phyloP scores from a whole-genome alignment of 2,888 invertebrate species.

The Coleophora deauratella region DNA sequence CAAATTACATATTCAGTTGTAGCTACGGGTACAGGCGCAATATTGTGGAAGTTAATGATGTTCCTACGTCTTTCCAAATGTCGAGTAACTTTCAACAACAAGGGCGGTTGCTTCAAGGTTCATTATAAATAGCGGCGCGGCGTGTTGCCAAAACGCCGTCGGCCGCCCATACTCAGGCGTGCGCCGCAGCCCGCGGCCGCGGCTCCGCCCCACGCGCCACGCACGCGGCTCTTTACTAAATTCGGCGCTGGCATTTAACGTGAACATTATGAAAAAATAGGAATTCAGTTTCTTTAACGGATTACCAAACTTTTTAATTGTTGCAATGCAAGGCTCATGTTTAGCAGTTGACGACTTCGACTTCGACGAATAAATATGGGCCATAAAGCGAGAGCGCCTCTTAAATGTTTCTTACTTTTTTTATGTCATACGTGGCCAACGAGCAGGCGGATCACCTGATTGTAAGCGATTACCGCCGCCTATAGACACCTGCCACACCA shows the following conservation, averaged over 20 bases:
- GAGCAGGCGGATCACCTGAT: too few species aligned
- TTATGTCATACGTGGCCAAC: too few species aligned
- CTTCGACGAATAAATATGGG: too few species aligned
- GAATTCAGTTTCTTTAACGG: too few species aligned
- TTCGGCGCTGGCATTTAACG: constrained; percentile 6
- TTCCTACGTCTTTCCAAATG: constrained; percentile 28
- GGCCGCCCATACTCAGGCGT: constrained; percentile 52
- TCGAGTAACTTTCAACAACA: constrained; percentile 47
- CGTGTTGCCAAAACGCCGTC: constrained; percentile 63
- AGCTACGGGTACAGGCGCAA: constrained; percentile 19
- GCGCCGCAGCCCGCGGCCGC: constrained; percentile 21
- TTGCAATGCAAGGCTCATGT: too few species aligned
- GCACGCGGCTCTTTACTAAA: constrained; percentile 21
- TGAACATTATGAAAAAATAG: not conserved
- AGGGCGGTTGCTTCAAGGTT: constrained; percentile 71
- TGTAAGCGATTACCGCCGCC: too few species aligned
- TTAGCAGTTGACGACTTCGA: too few species aligned
- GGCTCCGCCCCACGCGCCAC: constrained; percentile 32
- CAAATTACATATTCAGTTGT: constrained; percentile 20
- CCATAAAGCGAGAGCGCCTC: too few species aligned
- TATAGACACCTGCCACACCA: too few species aligned
- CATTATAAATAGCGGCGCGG: constrained; percentile 65
- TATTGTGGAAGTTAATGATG: constrained; percentile 18
- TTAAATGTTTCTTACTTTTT: too few species aligned
- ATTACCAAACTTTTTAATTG: too few species aligned